Evolutionary conservation across 2,113 vertebrate species (phyloP), one percentile per base, ranked within the genome.

Genomic region (Agelaius phoeniceus): DNA sequence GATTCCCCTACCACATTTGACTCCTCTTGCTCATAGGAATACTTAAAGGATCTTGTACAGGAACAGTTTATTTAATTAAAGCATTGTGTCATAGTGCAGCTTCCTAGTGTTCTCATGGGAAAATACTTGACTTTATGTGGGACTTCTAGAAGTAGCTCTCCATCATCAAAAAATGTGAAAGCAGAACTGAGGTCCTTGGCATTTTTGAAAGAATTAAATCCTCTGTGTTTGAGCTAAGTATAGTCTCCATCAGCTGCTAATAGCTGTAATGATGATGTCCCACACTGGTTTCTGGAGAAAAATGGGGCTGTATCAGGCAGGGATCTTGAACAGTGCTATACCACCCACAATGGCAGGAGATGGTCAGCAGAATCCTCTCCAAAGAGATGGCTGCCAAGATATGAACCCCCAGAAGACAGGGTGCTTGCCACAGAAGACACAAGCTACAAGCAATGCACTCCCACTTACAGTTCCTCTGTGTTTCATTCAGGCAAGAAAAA

Each of bases 21-120:
- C 52, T 91, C 10, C 28, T 90, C 39, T 72, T 86, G 68, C 33
- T 90, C 68, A 67, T 75, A 84, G 61, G 61, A 87, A 75, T 78
- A 74, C 39, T 71, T 89, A 13, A 81, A 90, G 43, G 77, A 92
- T 59, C 51, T 77, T 80, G 30, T 57, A 55, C n/a, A 63, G 48
- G 30, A 89, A 57, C 63, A 20, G 52, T 89, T 97, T 96, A n/a
- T 96, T 96, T 94, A 92, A 95, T 89, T 84, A 92, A 90, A 91
- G 48, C 41, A 22, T n/a, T 39, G 33, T 86, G 37, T 84, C 67
- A 78, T 30, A 84, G 52, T 58, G 57, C 90, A 96, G 61, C 44
- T 86, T 92, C 79, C 48, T 76, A 86, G 35, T 54, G 65, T 78
- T 93, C 90, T 49, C 76, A 71, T 68, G 92, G 79, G 93, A 91